Evolutionary conservation across 2,888 invertebrate genomes (phyloP).

Genomic region (Nebria brevicollis): DNA sequence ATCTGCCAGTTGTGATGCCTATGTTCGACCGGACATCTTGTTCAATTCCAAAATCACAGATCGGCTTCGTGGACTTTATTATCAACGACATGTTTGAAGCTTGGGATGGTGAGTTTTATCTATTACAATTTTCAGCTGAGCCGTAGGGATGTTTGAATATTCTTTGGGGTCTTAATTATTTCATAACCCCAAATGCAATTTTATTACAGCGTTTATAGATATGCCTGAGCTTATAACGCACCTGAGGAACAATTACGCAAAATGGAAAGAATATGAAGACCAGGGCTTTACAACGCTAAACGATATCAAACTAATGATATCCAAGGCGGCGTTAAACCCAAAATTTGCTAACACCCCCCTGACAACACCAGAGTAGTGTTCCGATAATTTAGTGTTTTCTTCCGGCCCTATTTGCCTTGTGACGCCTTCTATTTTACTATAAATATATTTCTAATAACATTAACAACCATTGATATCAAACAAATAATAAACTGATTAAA

Average conservation of each 20-base stretch:
- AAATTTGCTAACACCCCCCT: constrained; percentile 37
- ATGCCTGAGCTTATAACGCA: constrained; percentile 89
- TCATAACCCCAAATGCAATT: not conserved
- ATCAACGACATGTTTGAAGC: constrained; percentile 98
- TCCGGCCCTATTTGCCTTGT: not conserved
- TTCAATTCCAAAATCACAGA: constrained; percentile 97
- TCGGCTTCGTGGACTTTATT: constrained; percentile 97
- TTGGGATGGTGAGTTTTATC: constrained; percentile 82
- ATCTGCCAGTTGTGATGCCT: constrained; percentile 97
- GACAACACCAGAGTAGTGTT: constrained; percentile 41
- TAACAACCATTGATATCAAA: not conserved
- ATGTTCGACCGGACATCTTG: constrained; percentile 95
- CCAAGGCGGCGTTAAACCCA: constrained; percentile 50
- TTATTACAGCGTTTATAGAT: constrained; percentile 83
- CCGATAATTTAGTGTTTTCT: not conserved
- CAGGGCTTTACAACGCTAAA: constrained; percentile 78
- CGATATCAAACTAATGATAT: constrained; percentile 70
- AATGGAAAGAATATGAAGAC: constrained; percentile 89
- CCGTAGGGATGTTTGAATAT: not conserved
- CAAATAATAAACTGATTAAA: not conserved
- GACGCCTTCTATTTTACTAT: not conserved
- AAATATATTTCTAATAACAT: not conserved
- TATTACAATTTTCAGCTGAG: not conserved
- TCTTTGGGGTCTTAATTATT: no score
- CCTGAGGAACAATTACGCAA: constrained; percentile 86